phyloP scores from a whole-genome alignment of 2,797 vertebrate genomes.

The Erpetoichthys calabaricus region DNA sequence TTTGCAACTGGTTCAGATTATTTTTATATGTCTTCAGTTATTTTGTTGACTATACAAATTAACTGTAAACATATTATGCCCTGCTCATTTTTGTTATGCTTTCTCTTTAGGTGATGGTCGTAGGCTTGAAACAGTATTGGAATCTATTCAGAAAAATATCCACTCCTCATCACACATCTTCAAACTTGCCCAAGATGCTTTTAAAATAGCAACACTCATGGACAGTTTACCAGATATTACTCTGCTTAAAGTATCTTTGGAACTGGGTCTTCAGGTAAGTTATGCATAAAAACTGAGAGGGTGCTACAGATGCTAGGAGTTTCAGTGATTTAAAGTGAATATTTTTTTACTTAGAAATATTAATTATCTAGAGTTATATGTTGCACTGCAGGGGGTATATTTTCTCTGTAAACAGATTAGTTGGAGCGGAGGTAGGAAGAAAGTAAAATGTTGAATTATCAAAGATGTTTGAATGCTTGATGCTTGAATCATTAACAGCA shows the following conservation, averaged over 20 bases:
- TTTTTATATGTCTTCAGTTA: neutral
- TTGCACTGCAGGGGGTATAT: neutral
- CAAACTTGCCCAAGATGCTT: conserved; percentile 95
- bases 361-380: neutral
- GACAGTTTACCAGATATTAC: conserved; percentile 95
- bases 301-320: too few species aligned
- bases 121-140: conserved; percentile 82
- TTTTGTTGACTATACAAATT: neutral
- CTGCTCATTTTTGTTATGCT: neutral
- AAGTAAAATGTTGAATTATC: neutral
- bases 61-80: neutral
- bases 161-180: conserved; percentile 92
- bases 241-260: conserved; percentile 90
- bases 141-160: conserved; percentile 96
- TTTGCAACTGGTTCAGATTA: neutral
- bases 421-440: neutral
- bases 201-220: conserved; percentile 96
- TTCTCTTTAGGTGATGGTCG: conserved; percentile 71
- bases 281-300: neutral
- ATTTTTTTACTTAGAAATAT: too few species aligned
- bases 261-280: conserved; percentile 87
- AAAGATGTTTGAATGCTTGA: neutral
- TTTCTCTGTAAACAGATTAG: neutral
- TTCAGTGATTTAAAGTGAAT: too few species aligned
- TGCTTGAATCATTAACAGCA: neutral